Percentiles rank a stretch among this genome's conserved stretches.
phyloP scores from a whole-genome alignment of 2,888 invertebrate species.

The Orchesellides sinensis region DNA sequence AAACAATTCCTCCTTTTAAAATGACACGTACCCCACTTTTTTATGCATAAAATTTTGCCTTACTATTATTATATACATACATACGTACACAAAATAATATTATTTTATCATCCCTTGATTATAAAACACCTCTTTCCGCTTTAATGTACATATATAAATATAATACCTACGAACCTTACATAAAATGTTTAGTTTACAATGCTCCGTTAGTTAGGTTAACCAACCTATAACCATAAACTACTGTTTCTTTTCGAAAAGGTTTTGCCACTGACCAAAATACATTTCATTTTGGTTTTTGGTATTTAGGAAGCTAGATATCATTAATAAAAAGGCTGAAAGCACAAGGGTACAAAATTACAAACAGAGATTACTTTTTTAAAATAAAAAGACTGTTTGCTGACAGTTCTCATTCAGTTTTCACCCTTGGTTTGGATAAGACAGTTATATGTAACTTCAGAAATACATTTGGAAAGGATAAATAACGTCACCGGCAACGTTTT shows the following conservation, averaged over 20 bases:
- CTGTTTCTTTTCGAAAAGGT: background rate
- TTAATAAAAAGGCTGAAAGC: too few relatives aligned
- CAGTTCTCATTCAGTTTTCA: conserved; percentile 38
- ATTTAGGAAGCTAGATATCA: conserved; percentile 18
- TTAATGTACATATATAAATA: too few relatives aligned
- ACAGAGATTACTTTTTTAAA: background rate
- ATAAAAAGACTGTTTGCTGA: conserved; percentile 45
- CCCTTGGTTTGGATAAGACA: too few relatives aligned
- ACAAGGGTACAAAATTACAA: too few relatives aligned
- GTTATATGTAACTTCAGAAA: too few relatives aligned
- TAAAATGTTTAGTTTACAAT: too few relatives aligned
- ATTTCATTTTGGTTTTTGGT: conserved; percentile 21
- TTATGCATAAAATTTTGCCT: conserved; percentile 37
- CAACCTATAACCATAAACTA: conserved; percentile 25
- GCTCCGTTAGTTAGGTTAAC: too few relatives aligned
- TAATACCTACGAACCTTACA: background rate
- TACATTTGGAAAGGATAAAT: background rate
- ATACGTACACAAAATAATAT: background rate
- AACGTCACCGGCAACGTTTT: too few relatives aligned
- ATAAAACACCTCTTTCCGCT: conserved; percentile 23
- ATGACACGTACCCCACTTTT: conserved; percentile 53
- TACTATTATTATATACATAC: conserved; percentile 4
- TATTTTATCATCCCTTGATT: background rate
- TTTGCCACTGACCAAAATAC: conserved; percentile 28
- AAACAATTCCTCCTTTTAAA: too few relatives aligned